Evolutionary conservation across 2,113 vertebrate genomes (phyloP).

Genomic region (Axis porcinus): DNA sequence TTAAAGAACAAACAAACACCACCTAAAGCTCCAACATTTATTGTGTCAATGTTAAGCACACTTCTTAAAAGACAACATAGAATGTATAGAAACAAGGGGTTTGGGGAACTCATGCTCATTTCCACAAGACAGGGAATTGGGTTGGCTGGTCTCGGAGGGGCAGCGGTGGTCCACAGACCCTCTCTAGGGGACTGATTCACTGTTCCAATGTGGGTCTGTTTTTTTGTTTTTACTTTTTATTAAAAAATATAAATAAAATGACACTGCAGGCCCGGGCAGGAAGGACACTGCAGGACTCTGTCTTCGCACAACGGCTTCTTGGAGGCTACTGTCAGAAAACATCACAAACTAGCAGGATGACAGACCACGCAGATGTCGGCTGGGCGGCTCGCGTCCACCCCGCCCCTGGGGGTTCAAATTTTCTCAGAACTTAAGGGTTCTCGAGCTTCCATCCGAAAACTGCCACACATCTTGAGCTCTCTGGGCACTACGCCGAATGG

Average conservation of each 20-base stretch:
- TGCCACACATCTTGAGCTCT: constrained; percentile 86
- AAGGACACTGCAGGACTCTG: constrained; percentile 78
- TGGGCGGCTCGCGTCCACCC: constrained; percentile 66
- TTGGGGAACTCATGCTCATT: constrained; percentile 69
- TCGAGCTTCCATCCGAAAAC: constrained; percentile 88
- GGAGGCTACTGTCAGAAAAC: constrained; percentile 76
- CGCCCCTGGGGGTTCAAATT: constrained; percentile 81
- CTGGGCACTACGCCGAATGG: constrained; percentile 85
- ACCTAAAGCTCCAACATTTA: constrained; percentile 88
- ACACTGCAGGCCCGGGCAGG: constrained; percentile 78
- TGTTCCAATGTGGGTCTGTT: constrained; percentile 69
- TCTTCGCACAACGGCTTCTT: constrained; percentile 76
- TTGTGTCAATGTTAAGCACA: constrained; percentile 82
- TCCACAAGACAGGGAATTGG: constrained; percentile 71
- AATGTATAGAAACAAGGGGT: constrained; percentile 78
- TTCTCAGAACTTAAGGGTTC: constrained; percentile 88
- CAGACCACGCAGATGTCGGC: constrained; percentile 76
- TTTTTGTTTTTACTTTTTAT: constrained; percentile 79
- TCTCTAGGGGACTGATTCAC: constrained; percentile 72
- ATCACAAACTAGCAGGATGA: constrained; percentile 80
- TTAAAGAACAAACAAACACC: constrained; percentile 82
- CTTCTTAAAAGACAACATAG: constrained; percentile 79
- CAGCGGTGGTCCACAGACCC: constrained; percentile 65
- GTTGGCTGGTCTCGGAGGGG: constrained; percentile 75
- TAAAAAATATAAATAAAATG: constrained; percentile 90